Conservation (phyloP, 2,797 vertebrate species). For the Phataginus tricuspis region DNA sequence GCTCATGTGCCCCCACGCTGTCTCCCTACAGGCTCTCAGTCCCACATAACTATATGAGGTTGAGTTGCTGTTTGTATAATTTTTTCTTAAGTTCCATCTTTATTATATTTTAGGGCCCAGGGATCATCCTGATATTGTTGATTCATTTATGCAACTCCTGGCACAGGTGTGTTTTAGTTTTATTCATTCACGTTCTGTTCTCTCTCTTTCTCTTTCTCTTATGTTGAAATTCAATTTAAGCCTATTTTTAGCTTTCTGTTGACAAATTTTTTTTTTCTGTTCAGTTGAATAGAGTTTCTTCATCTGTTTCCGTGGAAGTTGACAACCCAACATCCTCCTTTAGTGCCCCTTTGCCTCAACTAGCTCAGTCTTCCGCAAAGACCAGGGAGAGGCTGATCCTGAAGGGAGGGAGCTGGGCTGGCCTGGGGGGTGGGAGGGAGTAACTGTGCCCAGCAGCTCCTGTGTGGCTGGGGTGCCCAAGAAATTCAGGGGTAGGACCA, state of each 20-base stretch:
- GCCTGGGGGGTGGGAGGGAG: slow-evolving; percentile 19
- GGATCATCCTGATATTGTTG: slow-evolving; percentile 99
- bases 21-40: slow-evolving; percentile 98
- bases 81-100: slow-evolving; percentile 99
- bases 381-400: slow-evolving; percentile 68
- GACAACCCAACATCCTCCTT: slow-evolving; percentile 89
- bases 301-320: slow-evolving; percentile 92
- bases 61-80: slow-evolving; percentile 99
- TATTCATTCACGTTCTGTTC: slow-evolving; percentile 99
- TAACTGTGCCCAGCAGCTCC: slow-evolving; percentile 32
- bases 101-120: slow-evolving; percentile 99
- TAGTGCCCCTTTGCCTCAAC: slow-evolving; percentile 85
- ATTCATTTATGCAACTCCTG: slow-evolving; percentile 99
- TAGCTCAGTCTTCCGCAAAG: slow-evolving; percentile 82
- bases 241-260: slow-evolving; percentile 92
- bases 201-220: slow-evolving; percentile 93
- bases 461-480: slow-evolving; percentile 11
- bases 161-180: slow-evolving; percentile 99
- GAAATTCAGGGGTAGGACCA: slow-evolving; percentile 32
- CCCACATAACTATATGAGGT: slow-evolving; percentile 99
- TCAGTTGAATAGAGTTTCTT: slow-evolving; percentile 93
- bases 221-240: slow-evolving; percentile 89
- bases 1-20: slow-evolving; percentile 93
- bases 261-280: slow-evolving; percentile 92
- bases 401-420: slow-evolving; percentile 63